Base-by-base conservation (phyloP, 2,113 vertebrate species). In the Gnathonemus longibarbis region DNA sequence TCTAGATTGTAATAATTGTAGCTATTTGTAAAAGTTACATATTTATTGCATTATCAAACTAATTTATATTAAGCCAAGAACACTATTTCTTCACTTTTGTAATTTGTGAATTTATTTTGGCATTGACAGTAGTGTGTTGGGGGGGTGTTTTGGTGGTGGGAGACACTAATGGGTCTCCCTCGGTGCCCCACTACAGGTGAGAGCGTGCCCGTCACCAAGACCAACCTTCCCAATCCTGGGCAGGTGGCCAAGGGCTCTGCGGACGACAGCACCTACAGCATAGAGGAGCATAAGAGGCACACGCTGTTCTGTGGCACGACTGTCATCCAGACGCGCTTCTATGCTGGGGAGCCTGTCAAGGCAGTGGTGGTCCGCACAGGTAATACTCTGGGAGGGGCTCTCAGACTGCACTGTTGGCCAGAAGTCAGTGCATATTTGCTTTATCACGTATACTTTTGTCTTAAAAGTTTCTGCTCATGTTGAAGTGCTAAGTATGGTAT, bases 181-280 rank as follows among this genome's bases (percentile, higher is more conserved):
- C 31, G n/a, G n/a, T 70, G 4, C 52, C 24, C 19, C 15, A 6
- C 85, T 10, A 77, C 88, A 99, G 98, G 98, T 92, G 98, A 99
- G 94, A 99, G 98, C 84, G 97, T 99, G 94, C 98, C 98, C 5
- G 98, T 99, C 90, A 99, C 98, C 88, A 99, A 99, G 95, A 99
- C 97, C 84, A 98, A 97, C 93, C 96, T 99, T 91, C 98, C 98
- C 84, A 97, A 97, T 93, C 98, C 97, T 46, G 89, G 92, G 0
- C 94, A 95, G 84, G 96, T 94, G 83, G 94, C 96, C 0, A 96
- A 94, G 90, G 95, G 92, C 9, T 89, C 88, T 45, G 96, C 94
- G 83, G 96, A 93, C 80, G 93, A 94, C 45, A 93, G 94, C 91
- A 92, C 94, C 56, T 99, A 98, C 92, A 96, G 93, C 90, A 96